Base-by-base conservation (phyloP, 1,140 invertebrate genomes). In the Hylyphantes graminicola region DNA sequence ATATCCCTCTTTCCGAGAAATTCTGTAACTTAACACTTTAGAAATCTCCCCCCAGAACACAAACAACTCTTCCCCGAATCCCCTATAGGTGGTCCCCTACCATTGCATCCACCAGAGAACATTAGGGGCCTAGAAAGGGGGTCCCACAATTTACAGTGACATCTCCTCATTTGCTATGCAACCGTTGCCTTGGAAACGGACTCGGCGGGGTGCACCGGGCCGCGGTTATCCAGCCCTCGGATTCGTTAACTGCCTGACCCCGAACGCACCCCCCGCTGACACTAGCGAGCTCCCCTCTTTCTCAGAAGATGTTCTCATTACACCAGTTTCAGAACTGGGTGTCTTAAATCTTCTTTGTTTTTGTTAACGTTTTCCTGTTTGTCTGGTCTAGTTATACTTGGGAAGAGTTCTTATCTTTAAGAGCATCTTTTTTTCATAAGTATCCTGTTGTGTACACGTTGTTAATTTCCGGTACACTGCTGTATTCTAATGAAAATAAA, bases 161-260 rank as follows among this genome's bases (percentile, higher is more conserved):
- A 83, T 74, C 50, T 83, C 57, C 80, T 83, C 80, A 83, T 83
- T 83, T 83, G 61, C 80, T 83, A 83, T 83, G 80, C 80, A 83
- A 53, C 72, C 50, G 61, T 67, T 59, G 51, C 80, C 54, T 63
- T 48, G 72, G 72, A n/a, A 83, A 83, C 79, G 65, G 54, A 51
- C 80, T 59, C 61, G 72, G 55, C 67, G 17, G 57, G 13, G 67
- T 64, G 70, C 64, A 61, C 70, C 61, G 70, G 68, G 59, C 55
- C 67, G 54, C 67, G 12, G 15, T 74, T 51, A 73, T 82, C 79
- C 59, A 53, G 63, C 50, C 80, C 50, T 53, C 55, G 70, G 80
- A 83, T 83, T 83, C 80, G 80, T 83, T 83, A 83, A 57, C 72
- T 64, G 80, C 65, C 13, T 83, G 80, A 83, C 80, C 80, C 80